Conservation (phyloP, 2,113 vertebrate species). For the Triplophysa rosa region DNA sequence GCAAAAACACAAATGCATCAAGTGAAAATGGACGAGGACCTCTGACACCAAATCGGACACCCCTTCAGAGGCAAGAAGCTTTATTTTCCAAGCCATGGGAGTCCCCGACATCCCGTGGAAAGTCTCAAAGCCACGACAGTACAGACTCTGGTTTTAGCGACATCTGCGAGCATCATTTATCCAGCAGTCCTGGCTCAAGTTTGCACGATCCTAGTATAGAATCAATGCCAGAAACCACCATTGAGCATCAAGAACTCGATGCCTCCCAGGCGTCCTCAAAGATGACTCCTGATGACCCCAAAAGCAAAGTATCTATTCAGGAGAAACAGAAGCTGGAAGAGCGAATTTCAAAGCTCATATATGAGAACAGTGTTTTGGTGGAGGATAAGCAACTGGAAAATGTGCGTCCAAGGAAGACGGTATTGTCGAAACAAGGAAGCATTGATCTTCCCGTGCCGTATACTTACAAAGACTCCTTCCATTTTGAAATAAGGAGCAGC, state of each 20-base stretch:
- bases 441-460: constrained; percentile 95
- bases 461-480: constrained; percentile 95
- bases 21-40: constrained; percentile 54
- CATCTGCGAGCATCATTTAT: constrained; percentile 79
- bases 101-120: constrained; percentile 69
- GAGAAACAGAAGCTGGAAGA: constrained; percentile 86
- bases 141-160: constrained; percentile 95
- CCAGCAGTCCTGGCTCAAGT: constrained; percentile 73
- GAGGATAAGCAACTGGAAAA: constrained; percentile 88
- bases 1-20: constrained; percentile 3
- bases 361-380: constrained; percentile 88
- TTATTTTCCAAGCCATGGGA: constrained; percentile 81
- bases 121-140: constrained; percentile 89
- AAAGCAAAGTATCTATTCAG: constrained; percentile 61
- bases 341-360: constrained; percentile 89
- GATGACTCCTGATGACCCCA: constrained; percentile 52
- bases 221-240: constrained; percentile 68
- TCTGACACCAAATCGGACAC: constrained; percentile 59
- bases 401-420: constrained; percentile 88
- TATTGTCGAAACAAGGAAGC: constrained; percentile 92
- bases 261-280: constrained; percentile 38
- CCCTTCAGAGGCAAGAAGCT: constrained; percentile 82
- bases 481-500: constrained; percentile 86
- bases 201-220: constrained; percentile 75
- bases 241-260: constrained; percentile 48